Evolutionary conservation across 2,113 vertebrate genomes (phyloP).

Genomic region (Gadus chalcogrammus): DNA sequence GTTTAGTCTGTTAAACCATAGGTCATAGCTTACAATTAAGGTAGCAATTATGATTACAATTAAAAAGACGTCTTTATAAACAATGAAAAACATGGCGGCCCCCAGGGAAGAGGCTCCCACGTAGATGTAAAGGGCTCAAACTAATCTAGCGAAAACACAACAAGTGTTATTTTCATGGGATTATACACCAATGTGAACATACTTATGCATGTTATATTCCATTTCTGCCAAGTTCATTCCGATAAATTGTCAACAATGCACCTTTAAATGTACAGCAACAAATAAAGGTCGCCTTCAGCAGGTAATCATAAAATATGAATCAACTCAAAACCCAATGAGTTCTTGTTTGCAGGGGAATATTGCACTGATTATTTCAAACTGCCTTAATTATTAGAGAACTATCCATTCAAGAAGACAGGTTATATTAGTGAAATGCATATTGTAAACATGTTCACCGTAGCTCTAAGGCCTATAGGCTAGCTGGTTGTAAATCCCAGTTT

Average conservation of each 20-base stretch:
- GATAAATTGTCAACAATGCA: neutral
- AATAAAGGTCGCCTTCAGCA: neutral
- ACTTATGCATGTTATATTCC: too few relatives aligned
- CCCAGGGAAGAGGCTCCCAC: too few relatives aligned
- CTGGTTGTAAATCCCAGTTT: neutral
- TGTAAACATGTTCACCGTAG: neutral
- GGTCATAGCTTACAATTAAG: too few relatives aligned
- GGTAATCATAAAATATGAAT: neutral
- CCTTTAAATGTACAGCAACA: neutral
- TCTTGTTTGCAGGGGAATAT: neutral
- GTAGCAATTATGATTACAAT: too few relatives aligned
- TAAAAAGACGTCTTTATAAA: too few relatives aligned
- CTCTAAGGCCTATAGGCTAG: neutral
- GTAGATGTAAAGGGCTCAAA: too few relatives aligned
- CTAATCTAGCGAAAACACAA: too few relatives aligned
- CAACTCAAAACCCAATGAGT: too few relatives aligned
- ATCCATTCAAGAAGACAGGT: conserved; percentile 1
- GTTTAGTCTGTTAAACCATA: too few relatives aligned
- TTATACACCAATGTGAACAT: neutral
- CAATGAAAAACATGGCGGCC: too few relatives aligned
- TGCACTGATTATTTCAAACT: conserved; percentile 38
- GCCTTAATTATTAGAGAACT: conserved; percentile 26
- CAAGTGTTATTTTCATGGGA: too few relatives aligned
- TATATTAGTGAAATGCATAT: conserved; percentile 6
- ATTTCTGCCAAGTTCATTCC: too few relatives aligned